phyloP scores from a whole-genome alignment of 2,888 invertebrate genomes.

The Notocelia uddmanniana region DNA sequence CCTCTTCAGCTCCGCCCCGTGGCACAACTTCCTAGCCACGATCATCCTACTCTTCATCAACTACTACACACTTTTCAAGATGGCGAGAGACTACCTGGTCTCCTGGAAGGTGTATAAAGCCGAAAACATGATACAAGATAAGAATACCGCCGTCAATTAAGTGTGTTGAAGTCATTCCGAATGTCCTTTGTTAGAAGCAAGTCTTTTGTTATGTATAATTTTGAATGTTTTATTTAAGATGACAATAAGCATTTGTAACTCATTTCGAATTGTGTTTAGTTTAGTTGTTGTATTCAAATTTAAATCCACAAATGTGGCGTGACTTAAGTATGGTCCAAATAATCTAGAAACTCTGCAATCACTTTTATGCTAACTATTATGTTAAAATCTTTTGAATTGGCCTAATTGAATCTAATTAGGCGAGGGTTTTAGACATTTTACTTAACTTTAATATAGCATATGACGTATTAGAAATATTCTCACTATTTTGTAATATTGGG shows the following conservation, averaged over 20 bases:
- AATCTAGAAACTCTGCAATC: not conserved
- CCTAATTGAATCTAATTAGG: too few relatives aligned
- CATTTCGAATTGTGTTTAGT: not conserved
- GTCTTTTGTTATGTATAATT: not conserved
- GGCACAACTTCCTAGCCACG: conserved; percentile 96
- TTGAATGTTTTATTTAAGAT: conserved; percentile 19
- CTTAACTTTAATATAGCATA: too few relatives aligned
- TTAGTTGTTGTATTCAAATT: not conserved
- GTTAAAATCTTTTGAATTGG: too few relatives aligned
- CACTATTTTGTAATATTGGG: not conserved
- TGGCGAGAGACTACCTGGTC: conserved; percentile 94
- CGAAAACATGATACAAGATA: conserved; percentile 89
- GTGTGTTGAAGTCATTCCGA: conserved; percentile 16
- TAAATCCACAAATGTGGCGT: not conserved
- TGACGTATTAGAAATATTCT: too few relatives aligned
- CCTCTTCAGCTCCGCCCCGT: conserved; percentile 92
- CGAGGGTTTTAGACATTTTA: too few relatives aligned
- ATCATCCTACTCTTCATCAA: conserved; percentile 95
- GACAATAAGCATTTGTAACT: not conserved
- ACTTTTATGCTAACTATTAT: not conserved
- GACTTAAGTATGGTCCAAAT: not conserved
- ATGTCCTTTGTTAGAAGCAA: conserved; percentile 29
- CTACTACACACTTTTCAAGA: conserved; percentile 96
- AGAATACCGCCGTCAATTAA: conserved; percentile 62
- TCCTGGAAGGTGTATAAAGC: conserved; percentile 93